Conservation (phyloP, 2,113 vertebrate species). For the Tricholaema leucomelas region DNA sequence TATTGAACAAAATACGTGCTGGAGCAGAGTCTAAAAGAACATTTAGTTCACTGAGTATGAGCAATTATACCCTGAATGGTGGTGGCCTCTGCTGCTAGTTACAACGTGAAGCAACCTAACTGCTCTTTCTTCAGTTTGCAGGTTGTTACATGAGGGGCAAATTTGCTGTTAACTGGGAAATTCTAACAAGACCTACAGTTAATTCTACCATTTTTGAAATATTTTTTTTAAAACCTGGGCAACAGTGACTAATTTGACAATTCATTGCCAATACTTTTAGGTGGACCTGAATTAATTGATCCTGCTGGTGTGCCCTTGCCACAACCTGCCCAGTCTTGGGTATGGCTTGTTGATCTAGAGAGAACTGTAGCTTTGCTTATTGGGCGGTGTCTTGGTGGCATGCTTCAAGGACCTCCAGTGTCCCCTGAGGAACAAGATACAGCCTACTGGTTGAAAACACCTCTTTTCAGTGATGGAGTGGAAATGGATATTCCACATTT, state of each 20-base stretch:
- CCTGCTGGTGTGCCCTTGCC: constrained; percentile 83
- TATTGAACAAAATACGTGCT: not conserved
- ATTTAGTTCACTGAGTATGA: not conserved
- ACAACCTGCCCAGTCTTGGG: constrained; percentile 87
- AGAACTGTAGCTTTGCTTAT: constrained; percentile 92
- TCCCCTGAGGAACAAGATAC: constrained; percentile 93
- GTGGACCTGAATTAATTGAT: constrained; percentile 87
- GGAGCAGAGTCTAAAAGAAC: not conserved
- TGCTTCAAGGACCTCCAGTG: constrained; percentile 90
- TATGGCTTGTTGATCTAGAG: constrained; percentile 97
- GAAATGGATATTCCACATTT: constrained; percentile 92
- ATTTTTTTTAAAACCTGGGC: not conserved
- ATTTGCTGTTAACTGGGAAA: not conserved
- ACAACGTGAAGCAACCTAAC: rapidly evolving
- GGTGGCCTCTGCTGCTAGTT: not conserved
- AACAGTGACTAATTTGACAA: not conserved
- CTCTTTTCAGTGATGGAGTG: constrained; percentile 91
- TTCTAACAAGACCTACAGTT: not conserved
- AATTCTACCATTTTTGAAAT: not conserved
- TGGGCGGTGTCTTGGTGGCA: constrained; percentile 93
- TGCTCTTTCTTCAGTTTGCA: not conserved
- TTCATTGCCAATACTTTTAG: constrained; percentile 59
- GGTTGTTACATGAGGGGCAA: not conserved
- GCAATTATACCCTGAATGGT: not conserved
- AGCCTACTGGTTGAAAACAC: constrained; percentile 93